phyloP scores from a whole-genome alignment of 2,113 vertebrate species.

The Acrocephalus arundinaceus region DNA sequence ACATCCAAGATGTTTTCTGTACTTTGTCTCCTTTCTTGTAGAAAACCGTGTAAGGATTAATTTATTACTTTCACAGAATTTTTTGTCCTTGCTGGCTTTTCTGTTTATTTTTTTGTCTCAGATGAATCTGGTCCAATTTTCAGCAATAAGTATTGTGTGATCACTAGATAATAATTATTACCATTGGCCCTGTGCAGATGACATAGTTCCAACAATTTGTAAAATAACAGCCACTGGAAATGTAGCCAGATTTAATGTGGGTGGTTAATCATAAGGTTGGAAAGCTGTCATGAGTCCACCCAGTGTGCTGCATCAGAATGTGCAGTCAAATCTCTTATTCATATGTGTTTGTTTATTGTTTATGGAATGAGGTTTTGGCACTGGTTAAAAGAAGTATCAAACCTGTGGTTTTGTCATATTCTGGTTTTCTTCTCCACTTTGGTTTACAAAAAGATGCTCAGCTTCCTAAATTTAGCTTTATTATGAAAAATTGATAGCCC shows the following conservation, averaged over 20 bases:
- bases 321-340: conserved; percentile 13
- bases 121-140: background rate
- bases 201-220: conserved; percentile 16
- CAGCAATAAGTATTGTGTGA: background rate
- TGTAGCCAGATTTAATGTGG: conserved; percentile 28
- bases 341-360: conserved; percentile 46
- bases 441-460: conserved; percentile 19
- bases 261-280: conserved; percentile 41
- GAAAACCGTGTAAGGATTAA: background rate
- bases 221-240: conserved; percentile 14
- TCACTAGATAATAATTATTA: conserved; percentile 11
- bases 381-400: conserved; percentile 36
- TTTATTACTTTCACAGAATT: background rate
- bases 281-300: conserved; percentile 4
- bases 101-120: background rate
- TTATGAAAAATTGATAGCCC: conserved; percentile 52
- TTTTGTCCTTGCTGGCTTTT: background rate
- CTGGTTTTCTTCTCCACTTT: conserved; percentile 28
- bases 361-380: conserved; percentile 49
- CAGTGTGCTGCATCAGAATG: background rate
- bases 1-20: background rate
- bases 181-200: background rate
- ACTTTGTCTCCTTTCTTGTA: background rate
- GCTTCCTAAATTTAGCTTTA: conserved; percentile 43
- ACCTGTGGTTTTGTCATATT: conserved; percentile 42